phyloP scores from a whole-genome alignment of 2,888 invertebrate species.

The Drosophila kokeensis region DNA sequence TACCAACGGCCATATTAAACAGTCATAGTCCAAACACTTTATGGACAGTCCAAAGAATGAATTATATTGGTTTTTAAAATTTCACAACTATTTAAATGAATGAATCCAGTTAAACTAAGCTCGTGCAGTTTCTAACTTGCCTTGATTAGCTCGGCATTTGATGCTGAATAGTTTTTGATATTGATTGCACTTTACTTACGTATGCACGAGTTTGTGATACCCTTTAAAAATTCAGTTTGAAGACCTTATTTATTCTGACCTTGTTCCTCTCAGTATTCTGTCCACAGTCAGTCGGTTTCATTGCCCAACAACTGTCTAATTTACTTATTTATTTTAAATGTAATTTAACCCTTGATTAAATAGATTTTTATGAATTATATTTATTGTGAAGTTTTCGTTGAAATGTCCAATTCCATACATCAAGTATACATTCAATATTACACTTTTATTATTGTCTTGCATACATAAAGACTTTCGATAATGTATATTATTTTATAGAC shows the following conservation, averaged over 20 bases:
- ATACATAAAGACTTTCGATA: not conserved
- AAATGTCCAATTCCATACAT: not conserved
- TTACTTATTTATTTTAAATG: not conserved
- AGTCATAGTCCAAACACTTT: too few relatives aligned
- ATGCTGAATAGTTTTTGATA: not conserved
- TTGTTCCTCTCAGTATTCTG: not conserved
- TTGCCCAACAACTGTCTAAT: not conserved
- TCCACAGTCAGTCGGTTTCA: not conserved
- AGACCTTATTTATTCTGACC: not conserved
- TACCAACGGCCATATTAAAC: too few relatives aligned
- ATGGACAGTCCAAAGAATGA: too few relatives aligned
- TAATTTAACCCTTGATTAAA: not conserved
- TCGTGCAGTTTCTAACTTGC: not conserved
- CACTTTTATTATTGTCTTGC: not conserved
- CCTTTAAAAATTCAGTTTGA: not conserved
- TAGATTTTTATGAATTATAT: not conserved
- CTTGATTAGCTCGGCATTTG: not conserved
- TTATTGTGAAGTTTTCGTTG: not conserved
- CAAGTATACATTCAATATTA: not conserved
- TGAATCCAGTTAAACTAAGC: too few relatives aligned
- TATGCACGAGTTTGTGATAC: not conserved
- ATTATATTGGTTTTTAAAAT: slow-evolving; percentile 8
- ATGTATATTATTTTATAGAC: not conserved
- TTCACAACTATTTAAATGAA: not conserved
- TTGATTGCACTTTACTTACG: not conserved